Percentiles rank a stretch among this genome's conserved stretches.
Evolutionary conservation across 2,113 vertebrate species (phyloP).

Genomic region (Speoplatyrhinus poulsoni): DNA sequence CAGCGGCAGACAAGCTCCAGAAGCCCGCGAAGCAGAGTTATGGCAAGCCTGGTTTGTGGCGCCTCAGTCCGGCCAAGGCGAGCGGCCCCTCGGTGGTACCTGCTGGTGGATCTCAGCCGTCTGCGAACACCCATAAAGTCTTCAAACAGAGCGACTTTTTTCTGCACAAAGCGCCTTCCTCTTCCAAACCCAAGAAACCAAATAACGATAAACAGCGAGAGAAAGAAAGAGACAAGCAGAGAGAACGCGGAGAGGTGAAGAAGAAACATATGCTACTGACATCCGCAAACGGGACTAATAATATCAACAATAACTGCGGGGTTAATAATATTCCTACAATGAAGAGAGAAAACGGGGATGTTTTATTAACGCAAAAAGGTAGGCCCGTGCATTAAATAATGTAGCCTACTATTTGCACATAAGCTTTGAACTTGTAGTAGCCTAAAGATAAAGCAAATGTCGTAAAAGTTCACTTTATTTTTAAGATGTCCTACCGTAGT

Average conservation of each 20-base stretch:
- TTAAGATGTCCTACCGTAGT: too few species aligned
- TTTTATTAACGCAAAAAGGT: constrained; percentile 71
- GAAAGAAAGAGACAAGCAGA: constrained; percentile 78
- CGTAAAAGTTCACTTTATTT: constrained; percentile 38
- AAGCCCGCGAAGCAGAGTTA: constrained; percentile 74
- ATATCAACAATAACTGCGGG: constrained; percentile 26
- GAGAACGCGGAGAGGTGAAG: constrained; percentile 56
- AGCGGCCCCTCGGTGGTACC: constrained; percentile 51
- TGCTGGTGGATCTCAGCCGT: constrained; percentile 48
- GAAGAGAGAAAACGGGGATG: constrained; percentile 74
- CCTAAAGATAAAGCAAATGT: neutral
- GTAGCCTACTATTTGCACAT: neutral
- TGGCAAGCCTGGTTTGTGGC: constrained; percentile 76
- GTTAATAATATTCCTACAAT: constrained; percentile 43
- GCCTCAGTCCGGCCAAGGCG: constrained; percentile 72
- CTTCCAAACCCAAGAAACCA: constrained; percentile 77
- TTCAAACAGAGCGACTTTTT: constrained; percentile 80
- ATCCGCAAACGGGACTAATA: constrained; percentile 33
- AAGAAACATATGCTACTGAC: constrained; percentile 64
- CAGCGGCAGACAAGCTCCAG: constrained; percentile 74
- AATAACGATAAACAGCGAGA: constrained; percentile 82
- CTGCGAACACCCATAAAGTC: constrained; percentile 64
- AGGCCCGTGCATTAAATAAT: constrained; percentile 20
- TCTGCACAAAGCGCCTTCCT: constrained; percentile 61
- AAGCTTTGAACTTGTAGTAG: neutral